These are phyloP conservation scores for Macrobrachium rosenbergii DNA, from an alignment of 1,140 invertebrate species.

Conservation along the genomic window DNA sequence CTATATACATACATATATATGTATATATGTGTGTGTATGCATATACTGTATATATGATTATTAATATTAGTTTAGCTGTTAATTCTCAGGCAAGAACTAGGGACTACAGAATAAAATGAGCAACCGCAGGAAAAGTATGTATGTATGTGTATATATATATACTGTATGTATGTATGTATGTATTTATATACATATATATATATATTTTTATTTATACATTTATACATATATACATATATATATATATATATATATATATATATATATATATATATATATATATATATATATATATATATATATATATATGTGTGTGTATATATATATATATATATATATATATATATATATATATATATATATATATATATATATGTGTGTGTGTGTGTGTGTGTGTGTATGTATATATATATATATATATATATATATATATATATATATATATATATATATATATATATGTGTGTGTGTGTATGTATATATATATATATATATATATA, in stretches of 20 bases:
- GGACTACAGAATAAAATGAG: too few species aligned
- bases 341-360: background rate
- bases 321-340: background rate
- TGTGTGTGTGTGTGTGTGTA: background rate
- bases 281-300: slow-evolving; percentile 12
- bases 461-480: too few species aligned
- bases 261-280: background rate
- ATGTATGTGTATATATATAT: too few species aligned
- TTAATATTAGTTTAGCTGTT: too few species aligned
- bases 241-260: background rate
- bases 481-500: too few species aligned
- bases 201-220: background rate
- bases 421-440: background rate
- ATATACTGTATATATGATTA: too few species aligned
- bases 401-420: background rate
- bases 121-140: too few species aligned
- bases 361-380: background rate
- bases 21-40: background rate
- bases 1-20: background rate
- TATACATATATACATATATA: slow-evolving; percentile 6
- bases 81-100: too few species aligned
- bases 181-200: background rate
- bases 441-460: too few species aligned
- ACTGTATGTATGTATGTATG: background rate
- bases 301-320: background rate